These are phyloP conservation scores for Procambarus virginalis DNA, from an alignment of 1,140 invertebrate genomes.

Conservation along the genomic window DNA sequence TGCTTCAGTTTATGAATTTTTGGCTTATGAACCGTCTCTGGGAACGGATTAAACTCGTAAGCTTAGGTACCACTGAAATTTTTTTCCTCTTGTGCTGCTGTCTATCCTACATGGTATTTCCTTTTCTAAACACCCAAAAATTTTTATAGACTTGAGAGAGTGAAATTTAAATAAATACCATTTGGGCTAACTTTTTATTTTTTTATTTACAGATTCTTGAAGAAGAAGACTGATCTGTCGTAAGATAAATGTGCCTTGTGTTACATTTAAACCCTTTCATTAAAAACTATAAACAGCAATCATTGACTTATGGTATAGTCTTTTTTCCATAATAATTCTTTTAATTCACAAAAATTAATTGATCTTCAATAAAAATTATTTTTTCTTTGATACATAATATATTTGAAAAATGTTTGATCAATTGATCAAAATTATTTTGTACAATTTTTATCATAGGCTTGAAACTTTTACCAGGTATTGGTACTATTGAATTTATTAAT, in stretches of 20 bases:
- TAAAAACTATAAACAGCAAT: not conserved
- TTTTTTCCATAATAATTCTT: not conserved
- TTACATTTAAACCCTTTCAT: not conserved
- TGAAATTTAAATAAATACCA: no score
- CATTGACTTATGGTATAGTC: not conserved
- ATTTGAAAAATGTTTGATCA: not conserved
- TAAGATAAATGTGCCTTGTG: not conserved
- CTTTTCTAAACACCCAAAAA: no score
- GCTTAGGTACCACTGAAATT: no score
- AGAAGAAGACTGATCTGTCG: conserved; percentile 53
- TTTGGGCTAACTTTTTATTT: conserved; percentile 23
- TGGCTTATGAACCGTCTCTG: no score
- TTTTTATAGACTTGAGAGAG: no score
- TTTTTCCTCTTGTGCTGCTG: no score
- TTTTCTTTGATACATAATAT: not conserved
- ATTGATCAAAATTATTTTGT: not conserved
- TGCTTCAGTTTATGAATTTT: no score
- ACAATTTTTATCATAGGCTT: no score
- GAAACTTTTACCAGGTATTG: no score
- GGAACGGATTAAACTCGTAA: no score
- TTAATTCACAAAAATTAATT: not conserved
- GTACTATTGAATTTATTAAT: no score
- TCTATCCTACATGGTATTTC: no score
- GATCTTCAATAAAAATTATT: not conserved
- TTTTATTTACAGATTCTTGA: conserved; percentile 63